Evolutionary conservation across 1,140 invertebrate genomes (phyloP).

Genomic region (Orius insidiosus): DNA sequence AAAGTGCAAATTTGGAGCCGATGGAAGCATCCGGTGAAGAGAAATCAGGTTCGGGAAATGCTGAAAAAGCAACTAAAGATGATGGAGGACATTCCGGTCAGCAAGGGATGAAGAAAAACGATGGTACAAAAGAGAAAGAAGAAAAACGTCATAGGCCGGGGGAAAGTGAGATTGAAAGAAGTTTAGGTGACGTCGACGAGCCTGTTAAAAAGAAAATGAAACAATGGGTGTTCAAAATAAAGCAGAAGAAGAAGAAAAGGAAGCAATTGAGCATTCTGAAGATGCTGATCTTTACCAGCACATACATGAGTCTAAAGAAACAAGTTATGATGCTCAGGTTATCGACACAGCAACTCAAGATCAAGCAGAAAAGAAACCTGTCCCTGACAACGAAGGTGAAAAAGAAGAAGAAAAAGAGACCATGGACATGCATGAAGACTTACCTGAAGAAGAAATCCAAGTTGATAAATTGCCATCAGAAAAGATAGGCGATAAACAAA

Average conservation of each 20-base stretch:
- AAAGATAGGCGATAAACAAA: conserved; percentile 22
- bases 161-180: conserved; percentile 36
- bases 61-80: conserved; percentile 24
- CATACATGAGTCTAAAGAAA: conserved; percentile 55
- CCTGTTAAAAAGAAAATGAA: conserved; percentile 41
- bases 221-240: conserved; percentile 34
- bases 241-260: conserved; percentile 27
- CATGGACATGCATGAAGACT: conserved; percentile 34
- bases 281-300: conserved; percentile 67
- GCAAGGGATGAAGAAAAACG: conserved; percentile 17
- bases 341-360: conserved; percentile 51
- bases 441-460: too few species aligned
- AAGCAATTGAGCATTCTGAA: conserved; percentile 28
- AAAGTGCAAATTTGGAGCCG: conserved; percentile 10
- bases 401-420: conserved; percentile 32
- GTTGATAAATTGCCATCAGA: background rate
- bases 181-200: conserved; percentile 33
- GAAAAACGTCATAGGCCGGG: conserved; percentile 35
- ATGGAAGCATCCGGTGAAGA: conserved; percentile 27
- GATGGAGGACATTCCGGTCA: conserved; percentile 23
- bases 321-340: conserved; percentile 29
- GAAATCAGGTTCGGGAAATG: conserved; percentile 18
- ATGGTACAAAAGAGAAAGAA: conserved; percentile 16
- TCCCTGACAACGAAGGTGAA: conserved; percentile 39
- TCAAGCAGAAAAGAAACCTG: conserved; percentile 57